A percentile compares a stretch with the other conserved stretches of the same genome.
phyloP scores from a whole-genome alignment of 2,113 vertebrate species.

The Boulengeromyrus knoepffleri region DNA sequence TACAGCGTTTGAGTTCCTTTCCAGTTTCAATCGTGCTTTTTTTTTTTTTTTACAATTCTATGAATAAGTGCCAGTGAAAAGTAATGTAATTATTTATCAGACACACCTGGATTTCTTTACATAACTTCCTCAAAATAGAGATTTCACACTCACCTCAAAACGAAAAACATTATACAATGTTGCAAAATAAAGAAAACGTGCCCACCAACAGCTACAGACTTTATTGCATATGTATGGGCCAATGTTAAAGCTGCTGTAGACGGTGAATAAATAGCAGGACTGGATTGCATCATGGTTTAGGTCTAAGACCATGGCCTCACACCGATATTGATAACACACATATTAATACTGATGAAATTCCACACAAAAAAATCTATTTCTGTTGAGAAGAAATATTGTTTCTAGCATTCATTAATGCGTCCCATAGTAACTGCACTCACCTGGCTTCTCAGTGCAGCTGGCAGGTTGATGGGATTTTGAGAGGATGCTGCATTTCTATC shows the following conservation, averaged over 20 bases:
- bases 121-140: not conserved
- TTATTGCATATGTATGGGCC: not conserved
- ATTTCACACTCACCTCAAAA: not conserved
- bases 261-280: not conserved
- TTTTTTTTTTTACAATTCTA: not conserved
- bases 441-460: slow-evolving; percentile 42
- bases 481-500: slow-evolving; percentile 30
- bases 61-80: not conserved
- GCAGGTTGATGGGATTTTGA: slow-evolving; percentile 40
- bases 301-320: not conserved
- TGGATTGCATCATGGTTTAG: not conserved
- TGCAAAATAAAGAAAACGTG: not conserved
- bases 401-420: not conserved
- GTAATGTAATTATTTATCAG: not conserved
- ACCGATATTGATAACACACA: not conserved
- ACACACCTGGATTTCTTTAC: not conserved
- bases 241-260: not conserved
- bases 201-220: not conserved
- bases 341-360: not conserved
- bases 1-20: not conserved
- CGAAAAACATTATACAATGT: not conserved
- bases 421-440: slow-evolving; percentile 50
- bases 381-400: not conserved
- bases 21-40: not conserved
- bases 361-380: not conserved